Base-by-base conservation (phyloP, 2,113 vertebrate genomes). In the Oreochromis spilurus region DNA sequence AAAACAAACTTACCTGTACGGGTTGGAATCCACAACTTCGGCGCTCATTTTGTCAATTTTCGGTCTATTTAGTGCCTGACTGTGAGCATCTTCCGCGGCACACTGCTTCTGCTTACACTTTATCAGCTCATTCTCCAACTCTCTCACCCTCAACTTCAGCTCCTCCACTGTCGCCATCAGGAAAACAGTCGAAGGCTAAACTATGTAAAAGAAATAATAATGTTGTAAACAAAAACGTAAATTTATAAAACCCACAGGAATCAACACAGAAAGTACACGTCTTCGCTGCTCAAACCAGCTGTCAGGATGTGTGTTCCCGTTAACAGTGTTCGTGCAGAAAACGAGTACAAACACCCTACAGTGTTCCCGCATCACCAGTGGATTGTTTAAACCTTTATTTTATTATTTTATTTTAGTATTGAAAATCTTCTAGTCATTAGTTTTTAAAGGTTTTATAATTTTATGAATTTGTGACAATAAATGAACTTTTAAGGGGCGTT, bases 21-120 rank as follows among this genome's bases (percentile, higher is more conserved):
- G 99, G 82, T 99, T 99, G 5, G 97, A 97, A 89, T 99, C 98
- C 79, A 97, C 96, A 81, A 99, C 99, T 87, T 99, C 99, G 0
- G 97, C 53, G 92, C 99, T 99, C 98, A 97, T 99, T 80, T 91
- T 94, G 34, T 96, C 95, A 50, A 99, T 98, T 92, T 96, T 97
- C 9, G 94, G 84, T 94, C 98, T 95, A 45, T 91, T 91, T 9
- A 83, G 87, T 7, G 85, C 87, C 2, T 31, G 86, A 7, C 72
- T 93, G 29, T 93, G 95, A 58, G 85, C 87, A 93, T 93, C 92
- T 48, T 88, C 53, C 72, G 36, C 72, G 58, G 87, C 65, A 83
- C 83, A 87, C 88, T 85, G 82, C 24, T 86, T 88, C 81, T 97
- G 95, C 84, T 96, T 95, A 82, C 95, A 96, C 82, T 97, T 96